Evolutionary conservation across 2,113 vertebrate genomes (phyloP), one percentile per base, ranked within the genome.

Genomic region (Candoia aspera): DNA sequence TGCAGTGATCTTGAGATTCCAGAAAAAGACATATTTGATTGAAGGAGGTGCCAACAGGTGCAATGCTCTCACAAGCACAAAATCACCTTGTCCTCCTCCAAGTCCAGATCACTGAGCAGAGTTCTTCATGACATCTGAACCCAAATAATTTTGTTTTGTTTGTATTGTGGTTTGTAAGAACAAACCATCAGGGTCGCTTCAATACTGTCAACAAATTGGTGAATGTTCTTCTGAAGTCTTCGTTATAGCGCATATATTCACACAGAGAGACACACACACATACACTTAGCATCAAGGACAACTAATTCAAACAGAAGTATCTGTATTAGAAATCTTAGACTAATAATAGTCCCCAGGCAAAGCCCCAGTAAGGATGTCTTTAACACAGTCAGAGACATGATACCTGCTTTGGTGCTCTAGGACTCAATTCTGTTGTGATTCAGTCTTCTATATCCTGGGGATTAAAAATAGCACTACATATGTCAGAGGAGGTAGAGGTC

Each of bases 401-500:
- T 84, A 37, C 91, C 29, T 92, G 57, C 58, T 62, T 60, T 57
- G n/a, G 29, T 33, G 23, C 9, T 89, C 42, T 55, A 59, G 29
- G n/a, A 60, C 23, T 92, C 57, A 12, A 19, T 64, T 49, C 87
- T 84, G 13, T 89, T 89, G 73, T 89, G 87, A 89, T n/a, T 88
- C 87, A 89, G 73, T 92, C 87, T 84, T 88, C 68, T 92, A 79
- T 57, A 53, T 89, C 58, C 84, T 84, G n/a, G 46, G 64, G 57
- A 84, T 92, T 84, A 92, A 89, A 92, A 92, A 92, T 92, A 92
- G 73, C 29, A 55, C 57, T 54, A 37, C 53, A 42, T 57, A 84
- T 92, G 91, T 92, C 68, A 84, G 58, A 92, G 29, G 73, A 89
- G 46, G 54, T 89, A 89, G 89, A 84, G 42, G 46, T 83, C 62